These are phyloP conservation scores for Sebastes hopkinsi DNA, from an alignment of 2,797 vertebrate genomes.

Conservation along the genomic window DNA sequence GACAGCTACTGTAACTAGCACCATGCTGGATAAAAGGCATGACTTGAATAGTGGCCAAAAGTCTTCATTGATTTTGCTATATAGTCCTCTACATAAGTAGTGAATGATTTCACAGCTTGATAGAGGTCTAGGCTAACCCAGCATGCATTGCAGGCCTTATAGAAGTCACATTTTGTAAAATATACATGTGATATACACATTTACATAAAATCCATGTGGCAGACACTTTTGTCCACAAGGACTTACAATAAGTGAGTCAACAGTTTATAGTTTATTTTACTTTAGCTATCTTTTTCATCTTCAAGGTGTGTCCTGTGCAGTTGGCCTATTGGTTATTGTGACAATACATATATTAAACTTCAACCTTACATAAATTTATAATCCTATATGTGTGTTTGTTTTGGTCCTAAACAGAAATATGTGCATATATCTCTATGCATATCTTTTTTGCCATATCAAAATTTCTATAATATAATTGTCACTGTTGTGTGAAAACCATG, in stretches of 20 bases:
- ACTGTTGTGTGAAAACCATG: neutral
- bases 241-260: neutral
- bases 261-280: neutral
- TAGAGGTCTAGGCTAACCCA: neutral
- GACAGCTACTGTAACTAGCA: neutral
- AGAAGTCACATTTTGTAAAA: neutral
- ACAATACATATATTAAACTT: neutral
- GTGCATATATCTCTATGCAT: neutral
- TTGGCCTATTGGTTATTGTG: neutral
- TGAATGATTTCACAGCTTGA: neutral
- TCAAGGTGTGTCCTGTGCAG: neutral
- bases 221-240: neutral
- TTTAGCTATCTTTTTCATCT: neutral
- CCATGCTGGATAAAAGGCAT: neutral
- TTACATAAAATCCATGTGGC: neutral
- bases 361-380: neutral
- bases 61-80: neutral
- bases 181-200: neutral
- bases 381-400: too few relatives aligned
- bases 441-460: neutral
- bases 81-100: neutral
- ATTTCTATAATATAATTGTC: neutral
- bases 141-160: neutral
- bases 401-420: too few relatives aligned
- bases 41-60: neutral